phyloP scores from a whole-genome alignment of 2,113 vertebrate species.

The Uria lomvia region DNA sequence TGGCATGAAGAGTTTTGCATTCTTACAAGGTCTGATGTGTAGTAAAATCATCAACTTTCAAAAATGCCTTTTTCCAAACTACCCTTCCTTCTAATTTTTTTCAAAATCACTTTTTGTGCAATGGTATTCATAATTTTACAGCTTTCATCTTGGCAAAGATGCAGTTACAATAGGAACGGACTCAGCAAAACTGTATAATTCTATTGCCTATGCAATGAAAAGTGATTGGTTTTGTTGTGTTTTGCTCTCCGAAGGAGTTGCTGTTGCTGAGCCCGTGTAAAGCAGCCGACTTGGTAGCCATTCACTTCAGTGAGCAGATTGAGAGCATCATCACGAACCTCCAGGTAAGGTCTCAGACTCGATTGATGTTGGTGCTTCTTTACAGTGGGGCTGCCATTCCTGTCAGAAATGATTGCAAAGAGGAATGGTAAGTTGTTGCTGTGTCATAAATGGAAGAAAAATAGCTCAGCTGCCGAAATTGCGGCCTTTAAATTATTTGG shows the following conservation, averaged over 20 bases:
- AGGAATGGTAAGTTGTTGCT: neutral
- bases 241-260: constrained; percentile 79
- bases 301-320: constrained; percentile 85
- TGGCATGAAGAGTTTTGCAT: neutral
- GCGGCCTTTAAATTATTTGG: neutral
- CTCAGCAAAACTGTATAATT: neutral
- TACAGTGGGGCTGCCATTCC: neutral
- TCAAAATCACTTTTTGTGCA: neutral
- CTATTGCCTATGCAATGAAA: neutral
- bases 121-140: neutral
- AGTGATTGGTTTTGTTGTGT: neutral
- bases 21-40: neutral
- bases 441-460: neutral
- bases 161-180: neutral
- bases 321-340: constrained; percentile 81
- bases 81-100: neutral
- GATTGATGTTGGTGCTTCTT: neutral
- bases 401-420: neutral
- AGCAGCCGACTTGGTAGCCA: constrained; percentile 87
- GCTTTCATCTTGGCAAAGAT: neutral
- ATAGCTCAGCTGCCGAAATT: neutral
- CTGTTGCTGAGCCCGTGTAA: constrained; percentile 83
- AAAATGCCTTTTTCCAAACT: neutral
- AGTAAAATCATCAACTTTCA: neutral
- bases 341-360: constrained; percentile 71